Percentiles rank a stretch among this genome's conserved stretches.
Conservation (phyloP, 2,113 vertebrate species). For the Nettapus auritus region DNA sequence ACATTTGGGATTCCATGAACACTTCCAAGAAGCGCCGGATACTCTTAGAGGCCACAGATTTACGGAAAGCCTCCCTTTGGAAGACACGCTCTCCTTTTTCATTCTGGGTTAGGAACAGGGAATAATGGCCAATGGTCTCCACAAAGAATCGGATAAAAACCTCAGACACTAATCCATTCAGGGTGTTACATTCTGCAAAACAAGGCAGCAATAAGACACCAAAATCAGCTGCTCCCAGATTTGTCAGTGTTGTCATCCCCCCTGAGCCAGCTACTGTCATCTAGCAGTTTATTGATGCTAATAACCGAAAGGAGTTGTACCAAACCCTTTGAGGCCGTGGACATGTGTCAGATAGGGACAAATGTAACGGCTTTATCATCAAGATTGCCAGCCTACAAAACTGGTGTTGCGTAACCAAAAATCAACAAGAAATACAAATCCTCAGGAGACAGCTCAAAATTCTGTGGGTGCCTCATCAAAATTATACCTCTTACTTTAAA, state of each 20-base stretch:
- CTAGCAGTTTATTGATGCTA: not conserved
- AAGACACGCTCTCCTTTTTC: constrained; percentile 93
- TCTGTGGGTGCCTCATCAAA: not conserved
- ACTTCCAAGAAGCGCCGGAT: constrained; percentile 97
- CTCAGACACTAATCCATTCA: constrained; percentile 96
- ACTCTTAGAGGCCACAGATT: constrained; percentile 97
- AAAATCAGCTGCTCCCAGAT: constrained; percentile 25
- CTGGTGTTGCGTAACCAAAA: not conserved
- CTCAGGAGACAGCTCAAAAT: not conserved
- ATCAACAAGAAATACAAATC: not conserved
- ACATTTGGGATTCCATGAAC: constrained; percentile 99
- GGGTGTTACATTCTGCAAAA: constrained; percentile 90
- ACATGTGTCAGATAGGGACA: not conserved
- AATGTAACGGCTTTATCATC: not conserved
- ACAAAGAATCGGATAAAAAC: constrained; percentile 99
- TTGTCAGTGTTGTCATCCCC: not conserved
- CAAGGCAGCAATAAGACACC: constrained; percentile 51
- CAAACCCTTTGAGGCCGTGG: not conserved
- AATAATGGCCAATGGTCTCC: constrained; percentile 97
- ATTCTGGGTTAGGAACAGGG: constrained; percentile 93
- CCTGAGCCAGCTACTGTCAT: not conserved
- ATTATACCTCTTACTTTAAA: not conserved
- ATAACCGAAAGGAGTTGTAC: not conserved
- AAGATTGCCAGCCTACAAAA: not conserved
- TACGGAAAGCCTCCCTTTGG: constrained; percentile 96